Base-by-base conservation (phyloP, 2,888 invertebrate species). In the Selenia dentaria region DNA sequence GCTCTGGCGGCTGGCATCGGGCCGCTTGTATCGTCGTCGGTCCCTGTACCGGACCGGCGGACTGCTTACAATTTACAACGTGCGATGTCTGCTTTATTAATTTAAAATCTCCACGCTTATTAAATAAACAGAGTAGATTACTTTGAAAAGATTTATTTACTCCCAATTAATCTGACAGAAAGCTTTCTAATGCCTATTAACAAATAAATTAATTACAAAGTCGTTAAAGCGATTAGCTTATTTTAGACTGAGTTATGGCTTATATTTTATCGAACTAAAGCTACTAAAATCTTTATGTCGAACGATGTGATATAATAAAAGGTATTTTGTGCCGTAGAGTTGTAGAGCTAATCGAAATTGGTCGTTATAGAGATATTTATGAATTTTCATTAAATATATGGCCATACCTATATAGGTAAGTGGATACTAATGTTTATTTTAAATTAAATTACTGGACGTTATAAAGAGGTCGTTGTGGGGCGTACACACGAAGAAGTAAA, bases 401-500 rank as follows among this genome's bases (percentile, higher is more conserved):
- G 12, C 16, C 22, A 33, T 32, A 37, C 32, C 6, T 35, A 14
- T 31, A 22, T 45, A 20, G 4, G 16, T 16, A 3, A 3, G 4
- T 4, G 16, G 4, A 16, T 16, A 16, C 16, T 16, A 4, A 16
- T 16, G 16, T 28, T 3, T 8, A 8, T 33, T 25, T 26, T 18
- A n/a, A n/a, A n/a, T 27, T 26, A 6, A 18, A 38, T 32, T 36
- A 28, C 32, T 37, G 29, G 20, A 8, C 18, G 31, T 42, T 38
- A 26, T 35, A 22, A 31, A 20, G 26, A 18, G 8, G 29, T 46
- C 51, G 51, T 47, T 51, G 45, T 53, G 40, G 46, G 51, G 52
- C 53, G 59, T 61, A 60, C 57, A 63, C 57, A 56, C 39, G 60
- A 68, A 67, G 64, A 70, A 68, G 67, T 67, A 73, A 78, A 78